Percentiles rank a stretch among this genome's conserved stretches.
Evolutionary conservation across 2,797 vertebrate species (phyloP).

Genomic region (Heterohyrax brucei): DNA sequence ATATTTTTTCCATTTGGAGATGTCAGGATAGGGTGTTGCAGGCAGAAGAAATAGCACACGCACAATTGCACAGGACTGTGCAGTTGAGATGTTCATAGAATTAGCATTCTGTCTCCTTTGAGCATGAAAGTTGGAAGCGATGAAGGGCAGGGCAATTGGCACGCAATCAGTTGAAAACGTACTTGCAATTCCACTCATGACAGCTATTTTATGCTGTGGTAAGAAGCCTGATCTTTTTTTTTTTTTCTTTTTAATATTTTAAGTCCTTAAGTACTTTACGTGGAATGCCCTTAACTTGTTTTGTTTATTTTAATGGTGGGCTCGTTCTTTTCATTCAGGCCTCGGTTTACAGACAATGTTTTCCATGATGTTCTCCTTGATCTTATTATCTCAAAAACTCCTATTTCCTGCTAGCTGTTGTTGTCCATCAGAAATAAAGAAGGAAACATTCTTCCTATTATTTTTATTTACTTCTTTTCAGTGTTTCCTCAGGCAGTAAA

Average conservation of each 20-base stretch:
- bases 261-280: neutral
- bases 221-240: neutral
- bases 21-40: neutral
- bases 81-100: neutral
- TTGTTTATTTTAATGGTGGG: neutral
- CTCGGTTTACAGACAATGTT: slow-evolving; percentile 34
- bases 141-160: neutral
- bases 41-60: neutral
- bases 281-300: neutral
- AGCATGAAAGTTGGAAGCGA: neutral
- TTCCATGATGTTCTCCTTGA: neutral
- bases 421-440: neutral
- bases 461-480: neutral
- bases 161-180: neutral
- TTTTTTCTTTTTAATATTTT: neutral
- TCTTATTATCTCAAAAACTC: neutral
- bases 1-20: neutral
- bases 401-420: neutral
- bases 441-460: neutral
- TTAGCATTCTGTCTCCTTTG: neutral
- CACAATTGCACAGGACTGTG: neutral
- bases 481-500: neutral
- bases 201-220: neutral
- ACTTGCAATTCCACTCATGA: neutral
- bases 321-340: neutral